A percentile compares a stretch with the other conserved stretches of the same genome.
These are phyloP conservation scores for Pantherophis guttatus DNA, from an alignment of 2,113 vertebrate genomes.

Conservation along the genomic window DNA sequence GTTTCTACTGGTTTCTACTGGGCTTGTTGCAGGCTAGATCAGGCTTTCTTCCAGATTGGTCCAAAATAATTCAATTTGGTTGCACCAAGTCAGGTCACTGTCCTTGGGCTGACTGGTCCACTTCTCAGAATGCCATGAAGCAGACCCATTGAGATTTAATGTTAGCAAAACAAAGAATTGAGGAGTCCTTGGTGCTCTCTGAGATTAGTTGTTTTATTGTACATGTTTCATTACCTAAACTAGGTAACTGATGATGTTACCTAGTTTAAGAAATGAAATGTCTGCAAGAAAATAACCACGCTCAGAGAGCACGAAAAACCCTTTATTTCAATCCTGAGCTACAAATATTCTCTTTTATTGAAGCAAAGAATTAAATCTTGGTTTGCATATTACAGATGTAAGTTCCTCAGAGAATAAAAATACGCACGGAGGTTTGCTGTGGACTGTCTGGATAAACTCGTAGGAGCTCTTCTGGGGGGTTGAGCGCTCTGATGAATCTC, in stretches of 20 bases:
- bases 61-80: not conserved
- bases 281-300: not conserved
- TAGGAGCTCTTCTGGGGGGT: conserved; percentile 87
- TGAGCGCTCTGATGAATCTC: conserved; percentile 84
- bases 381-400: not conserved
- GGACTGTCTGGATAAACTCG: conserved; percentile 65
- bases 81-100: not conserved
- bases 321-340: not conserved
- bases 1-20: not conserved
- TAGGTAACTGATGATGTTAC: not conserved
- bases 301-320: not conserved
- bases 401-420: not conserved
- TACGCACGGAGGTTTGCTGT: conserved; percentile 79
- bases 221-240: not conserved
- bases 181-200: not conserved
- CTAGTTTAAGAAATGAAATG: not conserved
- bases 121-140: not conserved
- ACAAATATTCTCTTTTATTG: not conserved
- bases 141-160: not conserved
- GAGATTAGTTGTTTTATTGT: not conserved
- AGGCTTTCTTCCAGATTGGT: not conserved
- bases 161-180: not conserved
- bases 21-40: not conserved
- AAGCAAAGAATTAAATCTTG: not conserved
- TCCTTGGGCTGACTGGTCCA: not conserved